These are phyloP conservation scores for Hyposmocoma kahamanoa DNA, from an alignment of 1,140 invertebrate species.

Conservation along the genomic window DNA sequence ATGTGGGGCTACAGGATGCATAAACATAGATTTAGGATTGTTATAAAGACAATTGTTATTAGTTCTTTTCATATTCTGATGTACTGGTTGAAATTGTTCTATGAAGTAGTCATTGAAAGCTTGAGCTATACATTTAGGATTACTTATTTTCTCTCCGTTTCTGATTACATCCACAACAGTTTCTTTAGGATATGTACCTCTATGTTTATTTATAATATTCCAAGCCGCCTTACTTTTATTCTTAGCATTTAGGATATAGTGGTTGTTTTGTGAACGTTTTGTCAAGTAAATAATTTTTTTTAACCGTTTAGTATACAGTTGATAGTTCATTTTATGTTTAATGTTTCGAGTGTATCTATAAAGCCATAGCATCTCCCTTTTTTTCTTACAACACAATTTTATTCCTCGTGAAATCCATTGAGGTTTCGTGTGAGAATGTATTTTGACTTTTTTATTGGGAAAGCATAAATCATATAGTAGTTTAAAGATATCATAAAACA, in stretches of 20 bases:
- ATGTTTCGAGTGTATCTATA: background rate
- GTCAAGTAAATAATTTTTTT: slow-evolving; percentile 5
- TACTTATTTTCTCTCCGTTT: background rate
- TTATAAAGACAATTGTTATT: background rate
- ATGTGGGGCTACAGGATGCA: background rate
- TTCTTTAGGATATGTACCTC: background rate
- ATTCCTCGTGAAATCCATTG: slow-evolving; percentile 8
- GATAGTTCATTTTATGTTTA: background rate
- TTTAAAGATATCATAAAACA: background rate
- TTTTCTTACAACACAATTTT: background rate
- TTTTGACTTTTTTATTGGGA: background rate
- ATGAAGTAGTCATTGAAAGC: slow-evolving; percentile 7
- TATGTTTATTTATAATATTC: slow-evolving; percentile 4
- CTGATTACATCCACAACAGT: background rate
- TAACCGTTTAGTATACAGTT: background rate
- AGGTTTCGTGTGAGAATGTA: background rate
- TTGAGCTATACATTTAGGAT: slow-evolving; percentile 1
- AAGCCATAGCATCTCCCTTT: slow-evolving; percentile 5
- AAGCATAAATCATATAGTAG: slow-evolving; percentile 6
- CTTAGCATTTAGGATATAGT: background rate
- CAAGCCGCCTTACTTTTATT: slow-evolving; percentile 6
- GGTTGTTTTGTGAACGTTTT: slow-evolving; percentile 3
- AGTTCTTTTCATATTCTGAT: background rate
- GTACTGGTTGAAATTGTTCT: background rate
- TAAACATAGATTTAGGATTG: slow-evolving; percentile 6